Evolutionary conservation across 1,140 invertebrate genomes (phyloP), one percentile per base, ranked within the genome.

Genomic region (Drosophila bocki): DNA sequence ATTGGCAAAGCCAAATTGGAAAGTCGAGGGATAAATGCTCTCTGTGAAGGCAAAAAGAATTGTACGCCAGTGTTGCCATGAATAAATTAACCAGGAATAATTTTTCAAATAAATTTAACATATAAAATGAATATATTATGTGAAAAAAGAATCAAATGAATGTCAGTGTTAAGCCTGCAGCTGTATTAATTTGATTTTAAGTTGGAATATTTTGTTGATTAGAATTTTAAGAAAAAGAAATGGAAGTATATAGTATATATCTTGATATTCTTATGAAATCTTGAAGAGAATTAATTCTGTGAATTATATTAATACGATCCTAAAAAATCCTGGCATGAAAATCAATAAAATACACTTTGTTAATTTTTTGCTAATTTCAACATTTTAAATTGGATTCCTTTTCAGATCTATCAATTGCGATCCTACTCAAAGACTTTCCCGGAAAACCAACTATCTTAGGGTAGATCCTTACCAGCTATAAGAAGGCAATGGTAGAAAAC

Each of bases 21-120:
- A 59, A 26, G 48, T 57, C 71, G 81, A 80, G 37, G 0, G 11
- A 13, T 39, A 29, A 47, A 84, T 85, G 59, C 81, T 54, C 81
- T 84, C 45, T 7, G 22, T 11, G 7, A 7, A 12, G 9, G 6
- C 33, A 29, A 37, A 58, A 60, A 53, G 33, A 48, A 59, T 54
- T 32, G 29, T 6, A 33, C 35, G 15, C 51, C 41, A 33, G 64
- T 58, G 68, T 35, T 69, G 17, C 32, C 33, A 71, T 59, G 44
- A 42, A 60, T 71, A 71, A 71, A 59, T 71, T 37, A 60, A 42
- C 17, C 9, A 50, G 22, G 37, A 19, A 59, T 37, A 59, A 35
- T 12, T 67, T 67, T 41, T 51, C 2, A 26, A 42, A 50, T 3
- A 17, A 33, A 50, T 32, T 71, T n/a, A 15, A 15, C 11, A 41